A percentile compares a stretch with the other conserved stretches of the same genome.
Evolutionary conservation across 1,140 invertebrate genomes (phyloP).

Genomic region (Vollenhovia emeryi): DNA sequence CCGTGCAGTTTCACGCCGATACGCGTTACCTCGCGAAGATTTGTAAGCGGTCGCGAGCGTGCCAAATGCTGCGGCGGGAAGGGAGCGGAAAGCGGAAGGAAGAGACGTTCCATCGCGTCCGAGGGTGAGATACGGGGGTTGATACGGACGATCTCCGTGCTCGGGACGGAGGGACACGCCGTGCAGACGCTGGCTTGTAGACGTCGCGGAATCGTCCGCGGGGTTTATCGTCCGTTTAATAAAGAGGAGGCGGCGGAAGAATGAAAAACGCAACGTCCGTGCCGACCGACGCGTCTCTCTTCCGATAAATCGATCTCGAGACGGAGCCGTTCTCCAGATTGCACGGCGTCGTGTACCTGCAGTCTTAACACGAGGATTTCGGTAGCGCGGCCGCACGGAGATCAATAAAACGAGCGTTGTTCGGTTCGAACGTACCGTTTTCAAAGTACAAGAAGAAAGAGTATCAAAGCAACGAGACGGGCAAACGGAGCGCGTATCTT

Average conservation of each 20-base stretch:
- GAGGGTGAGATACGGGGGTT: neutral
- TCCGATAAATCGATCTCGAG: slow-evolving; percentile 45
- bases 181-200: slow-evolving; percentile 50
- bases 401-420: slow-evolving; percentile 3
- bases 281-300: slow-evolving; percentile 8
- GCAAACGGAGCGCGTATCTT: neutral
- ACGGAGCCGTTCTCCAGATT: neutral
- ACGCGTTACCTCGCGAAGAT: slow-evolving; percentile 32
- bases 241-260: slow-evolving; percentile 46
- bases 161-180: slow-evolving; percentile 22
- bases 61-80: slow-evolving; percentile 8
- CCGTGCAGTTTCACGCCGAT: slow-evolving; percentile 26
- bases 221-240: slow-evolving; percentile 72
- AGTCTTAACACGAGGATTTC: slow-evolving; percentile 12
- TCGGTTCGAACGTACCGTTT: neutral
- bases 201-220: slow-evolving; percentile 49
- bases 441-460: neutral
- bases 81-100: neutral
- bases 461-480: neutral
- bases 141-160: slow-evolving; percentile 49
- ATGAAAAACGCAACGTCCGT: slow-evolving; percentile 64
- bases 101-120: neutral
- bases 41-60: slow-evolving; percentile 34
- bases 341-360: slow-evolving; percentile 13
- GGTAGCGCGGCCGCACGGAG: neutral